Conservation (phyloP, 2,113 vertebrate genomes). For the Mionectes macconnelli region DNA sequence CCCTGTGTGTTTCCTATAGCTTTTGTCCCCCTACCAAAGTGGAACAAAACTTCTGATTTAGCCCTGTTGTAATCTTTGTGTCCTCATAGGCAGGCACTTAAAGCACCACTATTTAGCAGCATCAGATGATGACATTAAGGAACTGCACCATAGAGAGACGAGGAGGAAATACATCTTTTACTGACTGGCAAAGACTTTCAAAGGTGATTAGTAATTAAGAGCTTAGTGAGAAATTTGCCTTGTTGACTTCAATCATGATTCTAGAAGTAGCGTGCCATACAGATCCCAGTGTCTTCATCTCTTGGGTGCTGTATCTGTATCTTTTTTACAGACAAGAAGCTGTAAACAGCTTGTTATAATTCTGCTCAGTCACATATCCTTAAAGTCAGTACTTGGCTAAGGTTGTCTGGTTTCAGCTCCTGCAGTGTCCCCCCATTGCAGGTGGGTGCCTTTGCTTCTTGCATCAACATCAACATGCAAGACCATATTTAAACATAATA, state of each 20-base stretch:
- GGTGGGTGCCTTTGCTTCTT: neutral
- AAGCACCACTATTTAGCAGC: neutral
- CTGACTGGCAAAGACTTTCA: neutral
- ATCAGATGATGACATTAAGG: neutral
- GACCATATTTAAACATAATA: neutral
- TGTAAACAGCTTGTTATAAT: neutral
- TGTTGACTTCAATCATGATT: neutral
- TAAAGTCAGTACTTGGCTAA: neutral
- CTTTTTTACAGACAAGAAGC: neutral
- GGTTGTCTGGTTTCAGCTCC: neutral
- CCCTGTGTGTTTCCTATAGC: neutral
- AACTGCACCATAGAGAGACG: neutral
- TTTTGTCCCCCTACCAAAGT: neutral
- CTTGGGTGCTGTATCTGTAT: neutral
- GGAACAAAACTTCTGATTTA: accelerated
- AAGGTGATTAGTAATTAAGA: slow-evolving; percentile 20
- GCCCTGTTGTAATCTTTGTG: neutral
- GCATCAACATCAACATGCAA: neutral
- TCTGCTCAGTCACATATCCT: neutral
- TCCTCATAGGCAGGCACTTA: accelerated
- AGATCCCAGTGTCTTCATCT: neutral
- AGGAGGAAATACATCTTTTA: neutral
- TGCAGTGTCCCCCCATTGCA: neutral
- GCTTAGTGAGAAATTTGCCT: neutral
- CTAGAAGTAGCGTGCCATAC: neutral